Base-by-base conservation (phyloP, 2,797 vertebrate species). In the Macropus fuliginosus region DNA sequence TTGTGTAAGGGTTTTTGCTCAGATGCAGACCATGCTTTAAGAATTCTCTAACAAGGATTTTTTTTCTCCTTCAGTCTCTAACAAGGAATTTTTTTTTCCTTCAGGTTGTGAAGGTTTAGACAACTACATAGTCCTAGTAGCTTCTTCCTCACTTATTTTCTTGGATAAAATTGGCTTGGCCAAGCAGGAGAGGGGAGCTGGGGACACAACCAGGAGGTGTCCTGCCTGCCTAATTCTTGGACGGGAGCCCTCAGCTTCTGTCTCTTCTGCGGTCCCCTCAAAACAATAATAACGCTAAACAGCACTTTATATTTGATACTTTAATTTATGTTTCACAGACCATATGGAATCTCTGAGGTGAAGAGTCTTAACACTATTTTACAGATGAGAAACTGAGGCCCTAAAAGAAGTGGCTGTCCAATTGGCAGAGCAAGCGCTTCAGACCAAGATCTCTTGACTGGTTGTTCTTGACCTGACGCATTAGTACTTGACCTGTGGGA, bases 301-400 rank as follows among this genome's bases (percentile, higher is more conserved):
- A 92, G 40, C 62, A 40, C 91, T 95, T 95, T 90, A 10, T 93
- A 95, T 95, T 92, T 92, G 6, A 92, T 93, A 91, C 91, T 96
- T 97, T 96, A 21, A 90, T 97, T 97, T 96, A 97, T 93, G 91
- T 81, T 81, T 40, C 66, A n/a, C n/a, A 21, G 40, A 2, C 66
- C 5, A 40, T 40, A 40, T 40, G 40, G 66, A 8, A 40, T n/a
- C n/a, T 81, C 66, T 40, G n/a, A 81, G n/a, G 16, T 18, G 40
- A 18, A 62, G 1, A 62, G 12, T 34, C 4, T 34, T 34, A 14
- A 34, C 59, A 14, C 34, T 66, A 8, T 66, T 34, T 34, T 66
- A 66, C 14, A n/a, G 34, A 66, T 66, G 5, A 81, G 18, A 81
- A 46, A 81, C n/a, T 40, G 66, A 81, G n/a, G 16, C 62, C 34